Conservation (phyloP, 1,140 invertebrate genomes). For the Zaprionus capensis region DNA sequence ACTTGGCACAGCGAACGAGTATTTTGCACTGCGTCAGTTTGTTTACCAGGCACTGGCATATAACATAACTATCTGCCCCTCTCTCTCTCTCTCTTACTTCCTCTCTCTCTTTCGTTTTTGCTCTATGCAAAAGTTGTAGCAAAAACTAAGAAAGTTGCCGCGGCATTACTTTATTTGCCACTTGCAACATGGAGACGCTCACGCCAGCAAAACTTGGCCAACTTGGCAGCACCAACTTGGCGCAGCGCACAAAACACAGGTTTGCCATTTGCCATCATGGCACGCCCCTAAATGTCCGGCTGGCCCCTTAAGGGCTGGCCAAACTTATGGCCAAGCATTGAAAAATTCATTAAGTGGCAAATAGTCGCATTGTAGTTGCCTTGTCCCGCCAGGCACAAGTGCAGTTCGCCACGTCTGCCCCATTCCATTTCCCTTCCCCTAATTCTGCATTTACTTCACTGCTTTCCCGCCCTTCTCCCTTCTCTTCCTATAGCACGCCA, state of each 20-base stretch:
- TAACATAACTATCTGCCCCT: not conserved
- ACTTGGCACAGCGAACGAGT: constrained; percentile 62
- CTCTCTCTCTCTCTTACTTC: not conserved
- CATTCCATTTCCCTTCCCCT: not conserved
- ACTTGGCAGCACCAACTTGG: constrained; percentile 62
- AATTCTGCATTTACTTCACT: not conserved
- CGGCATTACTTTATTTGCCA: constrained; percentile 73
- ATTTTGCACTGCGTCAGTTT: constrained; percentile 63
- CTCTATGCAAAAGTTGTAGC: constrained; percentile 10
- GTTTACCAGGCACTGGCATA: constrained; percentile 26
- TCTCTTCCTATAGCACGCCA: not conserved
- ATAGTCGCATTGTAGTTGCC: constrained; percentile 75
- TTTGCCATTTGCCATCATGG: constrained; percentile 64
- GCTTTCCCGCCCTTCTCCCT: not conserved
- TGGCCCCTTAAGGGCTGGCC: not conserved
- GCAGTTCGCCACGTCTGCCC: not conserved
- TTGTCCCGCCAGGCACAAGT: constrained; percentile 9
- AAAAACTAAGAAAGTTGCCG: constrained; percentile 43
- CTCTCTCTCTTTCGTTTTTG: not conserved
- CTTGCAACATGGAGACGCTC: constrained; percentile 40
- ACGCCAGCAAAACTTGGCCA: constrained; percentile 41
- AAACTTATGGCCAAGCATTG: constrained; percentile 30
- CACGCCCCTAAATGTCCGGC: constrained; percentile 7
- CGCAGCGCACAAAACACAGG: constrained; percentile 63
- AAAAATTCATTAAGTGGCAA: constrained; percentile 78